Evolutionary conservation across 2,888 invertebrate genomes (phyloP).

Genomic region (Lissocephala sabroskyi): DNA sequence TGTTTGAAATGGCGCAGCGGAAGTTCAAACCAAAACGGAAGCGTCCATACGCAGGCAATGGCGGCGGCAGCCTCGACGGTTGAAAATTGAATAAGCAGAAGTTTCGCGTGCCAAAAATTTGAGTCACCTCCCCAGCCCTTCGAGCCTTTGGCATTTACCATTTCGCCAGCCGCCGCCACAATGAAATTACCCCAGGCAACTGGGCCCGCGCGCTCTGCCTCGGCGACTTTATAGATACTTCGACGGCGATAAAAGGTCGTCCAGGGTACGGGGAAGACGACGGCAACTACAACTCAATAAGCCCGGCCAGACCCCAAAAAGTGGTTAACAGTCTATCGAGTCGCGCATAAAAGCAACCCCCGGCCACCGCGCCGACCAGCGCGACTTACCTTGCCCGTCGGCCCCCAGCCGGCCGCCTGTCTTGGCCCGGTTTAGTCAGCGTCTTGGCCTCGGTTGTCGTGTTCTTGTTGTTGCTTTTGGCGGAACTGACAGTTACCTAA

Average conservation of each 20-base stretch:
- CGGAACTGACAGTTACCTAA: constrained; percentile 66
- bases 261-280: constrained; percentile 10
- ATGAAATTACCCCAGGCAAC: constrained; percentile 48
- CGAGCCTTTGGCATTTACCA: constrained; percentile 32
- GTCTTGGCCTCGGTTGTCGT: too few relatives aligned
- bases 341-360: constrained; percentile 27
- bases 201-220: constrained; percentile 31
- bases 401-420: too few relatives aligned
- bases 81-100: constrained; percentile 63
- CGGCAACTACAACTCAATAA: constrained; percentile 22
- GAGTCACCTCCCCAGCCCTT: constrained; percentile 9
- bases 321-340: constrained; percentile 55
- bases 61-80: constrained; percentile 25
- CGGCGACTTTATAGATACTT: constrained; percentile 58
- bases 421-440: too few relatives aligned
- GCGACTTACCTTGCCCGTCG: too few relatives aligned
- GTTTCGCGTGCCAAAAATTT: constrained; percentile 61
- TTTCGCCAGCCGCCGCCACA: constrained; percentile 46
- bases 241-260: constrained; percentile 53
- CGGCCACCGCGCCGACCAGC: too few relatives aligned
- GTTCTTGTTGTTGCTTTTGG: constrained; percentile 29
- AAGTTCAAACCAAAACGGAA: constrained; percentile 53
- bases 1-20: constrained; percentile 34
- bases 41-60: constrained; percentile 53
- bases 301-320: too few relatives aligned